phyloP scores from a whole-genome alignment of 2,797 vertebrate genomes.

The Octomys mimax region DNA sequence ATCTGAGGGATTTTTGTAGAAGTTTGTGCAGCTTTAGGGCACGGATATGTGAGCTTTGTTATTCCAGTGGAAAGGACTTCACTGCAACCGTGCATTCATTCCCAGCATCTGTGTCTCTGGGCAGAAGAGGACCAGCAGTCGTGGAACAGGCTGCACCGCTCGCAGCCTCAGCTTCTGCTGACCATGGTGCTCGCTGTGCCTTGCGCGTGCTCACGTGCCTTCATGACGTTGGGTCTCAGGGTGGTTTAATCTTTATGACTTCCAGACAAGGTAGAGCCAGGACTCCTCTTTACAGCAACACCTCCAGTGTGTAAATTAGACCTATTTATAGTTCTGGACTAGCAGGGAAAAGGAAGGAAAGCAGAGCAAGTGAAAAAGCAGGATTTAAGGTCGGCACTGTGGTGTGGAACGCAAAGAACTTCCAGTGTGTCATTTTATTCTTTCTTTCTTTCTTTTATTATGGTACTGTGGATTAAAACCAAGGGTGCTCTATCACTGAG shows the following conservation, averaged over 20 bases:
- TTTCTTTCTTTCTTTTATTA: neutral
- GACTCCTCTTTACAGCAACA: neutral
- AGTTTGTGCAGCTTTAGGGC: neutral
- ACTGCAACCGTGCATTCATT: neutral
- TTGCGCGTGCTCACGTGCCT: neutral
- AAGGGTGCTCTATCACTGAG: neutral
- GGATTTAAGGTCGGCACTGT: neutral
- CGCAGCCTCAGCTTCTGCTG: accelerated
- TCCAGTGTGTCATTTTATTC: neutral
- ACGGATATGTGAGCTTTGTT: neutral
- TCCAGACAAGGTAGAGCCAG: neutral
- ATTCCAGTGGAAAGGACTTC: neutral
- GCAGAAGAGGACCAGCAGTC: neutral
- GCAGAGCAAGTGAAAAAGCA: neutral
- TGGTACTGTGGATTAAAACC: neutral
- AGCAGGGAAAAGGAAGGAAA: neutral
- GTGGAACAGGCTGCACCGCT: neutral
- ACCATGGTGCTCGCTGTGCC: neutral
- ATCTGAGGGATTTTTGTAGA: neutral
- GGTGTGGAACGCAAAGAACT: constrained; percentile 1
- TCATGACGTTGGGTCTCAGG: neutral
- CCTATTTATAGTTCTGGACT: neutral
- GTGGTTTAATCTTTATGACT: neutral
- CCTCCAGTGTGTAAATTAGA: neutral
- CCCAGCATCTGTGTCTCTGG: neutral